Percentiles rank a stretch among this genome's conserved stretches.
Evolutionary conservation across 2,113 vertebrate genomes (phyloP).

Genomic region (Ammodramus savannarum): DNA sequence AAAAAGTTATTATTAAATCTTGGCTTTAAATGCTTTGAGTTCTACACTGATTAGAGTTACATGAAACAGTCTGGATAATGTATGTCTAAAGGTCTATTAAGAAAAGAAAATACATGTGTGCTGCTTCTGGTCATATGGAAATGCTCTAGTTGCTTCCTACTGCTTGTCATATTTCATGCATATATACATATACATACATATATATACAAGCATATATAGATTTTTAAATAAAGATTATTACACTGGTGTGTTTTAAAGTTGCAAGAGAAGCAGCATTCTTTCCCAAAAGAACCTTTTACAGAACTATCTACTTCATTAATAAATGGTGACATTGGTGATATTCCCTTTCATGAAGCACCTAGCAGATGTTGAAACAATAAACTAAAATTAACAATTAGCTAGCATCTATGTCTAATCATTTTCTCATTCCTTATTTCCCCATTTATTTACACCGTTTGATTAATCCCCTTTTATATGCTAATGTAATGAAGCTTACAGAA

Average conservation of each 20-base stretch:
- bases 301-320: background rate
- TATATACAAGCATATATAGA: background rate
- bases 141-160: background rate
- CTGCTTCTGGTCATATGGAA: background rate
- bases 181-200: too few species aligned
- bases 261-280: background rate
- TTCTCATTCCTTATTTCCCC: background rate
- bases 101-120: background rate
- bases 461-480: background rate
- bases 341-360: background rate
- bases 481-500: constrained; percentile 4
- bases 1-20: background rate
- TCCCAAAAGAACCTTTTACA: background rate
- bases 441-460: background rate
- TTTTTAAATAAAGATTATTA: background rate
- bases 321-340: background rate
- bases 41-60: background rate
- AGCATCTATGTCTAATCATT: background rate
- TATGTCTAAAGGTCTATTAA: background rate
- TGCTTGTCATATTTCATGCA: background rate
- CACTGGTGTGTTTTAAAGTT: background rate
- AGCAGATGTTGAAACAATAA: background rate
- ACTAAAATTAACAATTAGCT: background rate
- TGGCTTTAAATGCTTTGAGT: background rate
- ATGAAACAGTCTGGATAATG: background rate